Base-by-base conservation (phyloP, 2,797 vertebrate species). In the Serranus cabrilla region DNA sequence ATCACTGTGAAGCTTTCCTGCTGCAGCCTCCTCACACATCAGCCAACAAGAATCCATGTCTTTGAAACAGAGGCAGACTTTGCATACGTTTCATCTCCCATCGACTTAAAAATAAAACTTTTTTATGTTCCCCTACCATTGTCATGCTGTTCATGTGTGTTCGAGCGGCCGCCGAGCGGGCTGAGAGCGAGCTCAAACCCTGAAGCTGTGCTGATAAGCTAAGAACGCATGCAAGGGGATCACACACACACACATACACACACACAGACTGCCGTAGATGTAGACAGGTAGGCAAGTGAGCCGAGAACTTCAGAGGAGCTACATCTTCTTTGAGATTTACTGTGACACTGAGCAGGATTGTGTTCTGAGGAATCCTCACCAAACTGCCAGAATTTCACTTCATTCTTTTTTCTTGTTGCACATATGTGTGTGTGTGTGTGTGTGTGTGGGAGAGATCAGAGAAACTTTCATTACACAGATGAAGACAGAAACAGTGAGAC, bases 311-410 rank as follows among this genome's bases (percentile, higher is more conserved):
- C 51, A 71, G 62, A 73, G 11, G 46, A 61, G 34, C 56, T 45
- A 3, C 55, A 12, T 61, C 51, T 76, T 76, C 72, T 64, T 64
- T 4, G 2, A 82, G 83, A 74, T 80, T 76, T 65, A 10, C 55
- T 23, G n/a, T 71, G 77, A 81, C 82, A 79, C 74, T 77, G 72
- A 86, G 75, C 66, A 58, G 72, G 76, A 76, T 79, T 81, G 72
- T 66, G 47, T 60, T 62, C 17, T 34, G 11, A 49, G 55, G 54
- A 69, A 65, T 51, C 46, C 55, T 58, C 13, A 11, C 42, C 5
- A 0, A 57, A 10, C 67, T 56, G 67, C 61, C 60, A 60, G 43
- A 50, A 51, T 18, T 64, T 68, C 7, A 39, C 74, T 42, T 20
- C 12, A 40, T 70, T 79, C 34, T 34, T 27, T 56, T 31, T 16